These are phyloP conservation scores for Punctoribates punctum DNA, from an alignment of 2,888 invertebrate genomes.

Conservation along the genomic window DNA sequence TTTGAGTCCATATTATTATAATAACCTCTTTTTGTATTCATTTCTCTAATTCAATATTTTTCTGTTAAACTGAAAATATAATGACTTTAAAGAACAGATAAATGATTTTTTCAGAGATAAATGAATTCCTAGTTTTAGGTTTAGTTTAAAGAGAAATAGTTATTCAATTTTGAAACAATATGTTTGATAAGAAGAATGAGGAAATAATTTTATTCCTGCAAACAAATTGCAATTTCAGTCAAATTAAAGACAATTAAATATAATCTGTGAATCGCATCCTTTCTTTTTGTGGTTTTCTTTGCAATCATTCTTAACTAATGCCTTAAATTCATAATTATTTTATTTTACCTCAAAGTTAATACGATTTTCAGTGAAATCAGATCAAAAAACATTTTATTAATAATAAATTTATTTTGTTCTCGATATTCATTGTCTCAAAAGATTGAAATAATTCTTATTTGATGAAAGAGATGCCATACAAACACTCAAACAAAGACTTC, in stretches of 20 bases:
- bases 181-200: slow-evolving; percentile 24
- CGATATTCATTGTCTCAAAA: not conserved
- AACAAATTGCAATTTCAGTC: not conserved
- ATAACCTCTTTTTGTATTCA: too few relatives aligned
- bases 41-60: too few relatives aligned
- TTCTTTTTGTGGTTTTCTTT: not conserved
- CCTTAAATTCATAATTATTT: not conserved
- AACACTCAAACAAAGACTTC: too few relatives aligned
- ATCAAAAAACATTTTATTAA: too few relatives aligned
- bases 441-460: too few relatives aligned
- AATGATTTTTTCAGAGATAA: too few relatives aligned
- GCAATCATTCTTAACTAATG: not conserved
- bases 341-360: not conserved
- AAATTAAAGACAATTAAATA: slow-evolving; percentile 12
- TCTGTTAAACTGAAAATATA: too few relatives aligned
- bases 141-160: not conserved
- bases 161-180: slow-evolving; percentile 14
- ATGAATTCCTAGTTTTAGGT: not conserved
- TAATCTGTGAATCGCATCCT: not conserved
- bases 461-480: too few relatives aligned
- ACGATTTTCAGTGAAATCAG: not conserved
- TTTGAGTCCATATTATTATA: too few relatives aligned
- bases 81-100: too few relatives aligned
- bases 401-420: too few relatives aligned
- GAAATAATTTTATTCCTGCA: not conserved